These are phyloP conservation scores for Pristionchus japonicus DNA, from an alignment of 2,888 invertebrate genomes.

Conservation along the genomic window DNA sequence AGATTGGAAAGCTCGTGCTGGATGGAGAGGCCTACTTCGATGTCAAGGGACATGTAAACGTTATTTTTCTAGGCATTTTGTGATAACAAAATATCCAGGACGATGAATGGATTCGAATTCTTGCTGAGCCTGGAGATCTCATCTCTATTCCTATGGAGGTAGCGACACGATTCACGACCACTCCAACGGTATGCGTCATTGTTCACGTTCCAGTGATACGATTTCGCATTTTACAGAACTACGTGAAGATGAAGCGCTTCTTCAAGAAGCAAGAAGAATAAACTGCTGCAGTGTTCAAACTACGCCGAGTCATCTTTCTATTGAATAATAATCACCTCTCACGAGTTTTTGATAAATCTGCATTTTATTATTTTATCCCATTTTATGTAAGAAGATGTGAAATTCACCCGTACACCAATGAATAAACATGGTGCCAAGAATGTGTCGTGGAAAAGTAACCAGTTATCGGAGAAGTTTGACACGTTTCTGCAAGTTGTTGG, in stretches of 20 bases:
- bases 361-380: too few species aligned
- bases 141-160: not conserved
- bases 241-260: conserved; percentile 34
- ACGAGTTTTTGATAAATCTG: too few species aligned
- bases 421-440: not conserved
- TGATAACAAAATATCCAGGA: not conserved
- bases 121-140: not conserved
- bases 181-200: not conserved
- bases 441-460: not conserved
- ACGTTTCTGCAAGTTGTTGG: not conserved
- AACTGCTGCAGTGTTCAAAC: too few species aligned
- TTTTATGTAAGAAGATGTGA: not conserved
- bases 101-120: conserved; percentile 9
- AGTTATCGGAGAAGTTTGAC: not conserved
- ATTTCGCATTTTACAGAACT: not conserved
- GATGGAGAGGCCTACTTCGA: conserved; percentile 35
- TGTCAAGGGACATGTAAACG: not conserved
- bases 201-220: too few species aligned
- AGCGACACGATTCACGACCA: not conserved
- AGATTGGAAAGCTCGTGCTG: not conserved
- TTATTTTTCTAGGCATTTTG: too few species aligned
- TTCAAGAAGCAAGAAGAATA: conserved; percentile 7
- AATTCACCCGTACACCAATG: not conserved
- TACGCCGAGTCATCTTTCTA: too few species aligned
- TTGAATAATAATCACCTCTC: too few species aligned